Evolutionary conservation across 2,113 vertebrate species (phyloP).

Genomic region (Clarias macrocephalus): DNA sequence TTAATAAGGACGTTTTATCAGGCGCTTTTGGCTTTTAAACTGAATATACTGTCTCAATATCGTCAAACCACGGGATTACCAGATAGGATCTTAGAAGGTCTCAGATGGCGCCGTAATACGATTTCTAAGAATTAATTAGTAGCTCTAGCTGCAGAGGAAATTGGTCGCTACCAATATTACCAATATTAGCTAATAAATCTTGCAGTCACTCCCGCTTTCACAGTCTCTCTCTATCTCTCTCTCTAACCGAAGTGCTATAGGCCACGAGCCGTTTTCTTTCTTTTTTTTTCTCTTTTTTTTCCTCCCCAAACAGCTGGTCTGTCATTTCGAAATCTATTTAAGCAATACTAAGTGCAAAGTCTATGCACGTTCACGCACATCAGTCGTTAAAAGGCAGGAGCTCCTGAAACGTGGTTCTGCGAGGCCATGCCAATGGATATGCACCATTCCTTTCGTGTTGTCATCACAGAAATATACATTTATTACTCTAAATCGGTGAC

Average conservation of each 20-base stretch:
- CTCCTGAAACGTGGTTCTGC: not conserved
- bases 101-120: not conserved
- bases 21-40: not conserved
- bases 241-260: conserved; percentile 16
- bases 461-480: not conserved
- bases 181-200: conserved; percentile 18
- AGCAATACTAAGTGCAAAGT: conserved; percentile 53
- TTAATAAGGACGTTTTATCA: not conserved
- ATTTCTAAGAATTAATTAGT: not conserved
- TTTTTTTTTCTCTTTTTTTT: too few relatives aligned
- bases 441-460: not conserved
- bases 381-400: not conserved
- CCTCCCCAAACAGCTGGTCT: not conserved
- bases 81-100: not conserved
- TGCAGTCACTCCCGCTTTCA: conserved; percentile 30
- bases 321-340: conserved; percentile 23
- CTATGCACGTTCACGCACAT: conserved; percentile 22
- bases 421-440: not conserved
- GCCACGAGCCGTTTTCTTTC: not conserved
- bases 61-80: not conserved
- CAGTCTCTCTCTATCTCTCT: not conserved
- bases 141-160: conserved; percentile 1
- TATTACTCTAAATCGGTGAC: not conserved
- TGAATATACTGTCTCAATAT: not conserved
- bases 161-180: not conserved